A percentile compares a stretch with the other conserved stretches of the same genome.
Evolutionary conservation across 2,797 vertebrate genomes (phyloP).

Genomic region (Hydrolagus colliei): DNA sequence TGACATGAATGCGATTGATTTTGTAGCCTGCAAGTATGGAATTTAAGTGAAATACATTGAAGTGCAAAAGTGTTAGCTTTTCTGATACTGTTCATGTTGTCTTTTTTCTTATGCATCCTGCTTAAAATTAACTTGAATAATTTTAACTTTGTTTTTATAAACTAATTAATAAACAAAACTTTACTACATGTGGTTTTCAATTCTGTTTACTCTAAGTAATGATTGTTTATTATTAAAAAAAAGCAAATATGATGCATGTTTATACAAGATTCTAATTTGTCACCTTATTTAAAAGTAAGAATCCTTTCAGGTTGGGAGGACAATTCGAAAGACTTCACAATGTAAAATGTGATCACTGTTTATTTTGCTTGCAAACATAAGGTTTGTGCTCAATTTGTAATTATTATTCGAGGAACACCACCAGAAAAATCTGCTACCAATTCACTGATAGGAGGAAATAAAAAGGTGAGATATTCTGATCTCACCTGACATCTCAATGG

Average conservation of each 20-base stretch:
- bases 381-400: neutral
- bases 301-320: neutral
- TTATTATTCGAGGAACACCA: no score
- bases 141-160: slow-evolving; percentile 11
- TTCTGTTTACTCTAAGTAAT: neutral
- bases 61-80: neutral
- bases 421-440: no score
- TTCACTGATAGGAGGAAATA: no score
- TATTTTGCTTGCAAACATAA: neutral
- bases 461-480: no score
- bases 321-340: no score
- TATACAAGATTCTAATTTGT: neutral
- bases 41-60: neutral
- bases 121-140: no score
- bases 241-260: neutral
- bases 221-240: neutral
- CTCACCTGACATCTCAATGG: no score
- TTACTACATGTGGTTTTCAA: neutral
- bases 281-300: neutral
- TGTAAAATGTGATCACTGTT: neutral
- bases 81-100: neutral
- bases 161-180: neutral
- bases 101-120: neutral
- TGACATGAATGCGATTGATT: neutral
- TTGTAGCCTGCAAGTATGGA: neutral